phyloP scores from a whole-genome alignment of 2,113 vertebrate species.

The Lasiurus borealis region DNA sequence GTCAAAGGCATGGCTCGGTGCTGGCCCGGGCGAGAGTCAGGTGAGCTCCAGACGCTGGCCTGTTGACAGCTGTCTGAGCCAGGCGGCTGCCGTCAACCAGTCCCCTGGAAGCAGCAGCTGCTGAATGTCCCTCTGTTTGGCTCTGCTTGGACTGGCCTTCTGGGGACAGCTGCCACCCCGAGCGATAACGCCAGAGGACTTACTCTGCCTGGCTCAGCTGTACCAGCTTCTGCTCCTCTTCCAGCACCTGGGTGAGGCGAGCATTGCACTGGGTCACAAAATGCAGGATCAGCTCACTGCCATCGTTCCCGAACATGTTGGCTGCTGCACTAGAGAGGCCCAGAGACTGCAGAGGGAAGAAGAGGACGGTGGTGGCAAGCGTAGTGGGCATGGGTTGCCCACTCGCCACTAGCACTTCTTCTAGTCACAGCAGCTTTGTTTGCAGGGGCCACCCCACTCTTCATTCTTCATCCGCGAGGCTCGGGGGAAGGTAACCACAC shows the following conservation, averaged over 20 bases:
- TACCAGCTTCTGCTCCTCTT: slow-evolving; percentile 93
- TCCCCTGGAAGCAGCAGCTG: neutral
- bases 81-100: neutral
- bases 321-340: slow-evolving; percentile 93
- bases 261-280: slow-evolving; percentile 94
- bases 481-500: neutral
- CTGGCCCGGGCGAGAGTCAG: neutral
- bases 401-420: neutral
- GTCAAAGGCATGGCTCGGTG: neutral
- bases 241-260: slow-evolving; percentile 87
- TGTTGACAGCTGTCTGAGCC: neutral
- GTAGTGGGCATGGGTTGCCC: rapidly evolving
- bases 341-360: slow-evolving; percentile 87
- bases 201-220: slow-evolving; percentile 95
- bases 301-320: slow-evolving; percentile 93
- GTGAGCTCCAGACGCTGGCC: neutral
- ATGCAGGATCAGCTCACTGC: slow-evolving; percentile 95
- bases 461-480: neutral
- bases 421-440: neutral
- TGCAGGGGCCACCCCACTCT: neutral
- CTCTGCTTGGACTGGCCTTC: neutral
- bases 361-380: neutral
- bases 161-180: neutral
- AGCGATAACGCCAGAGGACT: slow-evolving; percentile 64
- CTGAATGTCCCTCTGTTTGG: neutral